phyloP scores from a whole-genome alignment of 2,113 vertebrate species.

The Dromas ardeola region DNA sequence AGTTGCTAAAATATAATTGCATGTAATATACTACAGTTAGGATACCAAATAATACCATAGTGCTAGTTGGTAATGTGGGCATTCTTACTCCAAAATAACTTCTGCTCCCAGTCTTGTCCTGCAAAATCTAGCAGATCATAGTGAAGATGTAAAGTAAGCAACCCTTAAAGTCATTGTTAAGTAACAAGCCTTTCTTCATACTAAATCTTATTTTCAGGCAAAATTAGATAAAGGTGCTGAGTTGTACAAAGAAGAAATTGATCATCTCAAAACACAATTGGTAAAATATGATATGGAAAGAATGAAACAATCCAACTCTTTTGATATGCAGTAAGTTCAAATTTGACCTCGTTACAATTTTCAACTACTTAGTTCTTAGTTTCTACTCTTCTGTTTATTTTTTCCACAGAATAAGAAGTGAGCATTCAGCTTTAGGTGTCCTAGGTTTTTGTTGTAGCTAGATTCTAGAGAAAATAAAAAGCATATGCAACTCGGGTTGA shows the following conservation, averaged over 20 bases:
- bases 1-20: neutral
- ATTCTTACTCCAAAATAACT: neutral
- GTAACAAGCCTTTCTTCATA: neutral
- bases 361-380: neutral
- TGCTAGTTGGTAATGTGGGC: neutral
- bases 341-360: neutral
- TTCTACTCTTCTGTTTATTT: neutral
- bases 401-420: neutral
- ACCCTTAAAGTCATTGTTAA: neutral
- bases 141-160: neutral
- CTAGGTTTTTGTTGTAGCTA: neutral
- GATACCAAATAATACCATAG: neutral
- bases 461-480: neutral
- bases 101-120: neutral
- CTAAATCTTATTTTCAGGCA: constrained; percentile 42
- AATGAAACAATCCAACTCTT: constrained; percentile 72
- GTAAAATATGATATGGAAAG: constrained; percentile 81
- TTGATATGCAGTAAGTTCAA: constrained; percentile 81
- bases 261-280: constrained; percentile 78
- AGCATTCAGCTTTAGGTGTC: neutral
- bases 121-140: neutral
- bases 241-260: constrained; percentile 79
- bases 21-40: no score
- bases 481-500: accelerated
- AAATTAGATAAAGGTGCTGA: constrained; percentile 71